phyloP scores from a whole-genome alignment of 2,797 vertebrate genomes.

The Acrossocheilus fasciatus region DNA sequence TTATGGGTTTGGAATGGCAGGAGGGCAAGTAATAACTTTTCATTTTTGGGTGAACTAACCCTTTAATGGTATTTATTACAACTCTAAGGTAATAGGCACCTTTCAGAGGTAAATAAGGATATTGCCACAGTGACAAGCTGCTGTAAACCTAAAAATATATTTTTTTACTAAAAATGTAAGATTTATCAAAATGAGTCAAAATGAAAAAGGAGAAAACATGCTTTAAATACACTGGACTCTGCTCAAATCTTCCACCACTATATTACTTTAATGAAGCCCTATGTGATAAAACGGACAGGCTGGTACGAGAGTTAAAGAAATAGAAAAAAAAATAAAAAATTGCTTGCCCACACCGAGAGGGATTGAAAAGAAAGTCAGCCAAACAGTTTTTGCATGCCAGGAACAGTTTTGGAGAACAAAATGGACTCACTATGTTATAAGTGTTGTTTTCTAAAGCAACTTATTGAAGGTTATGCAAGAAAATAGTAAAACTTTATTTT shows the following conservation, averaged over 20 bases:
- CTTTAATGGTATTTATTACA: neutral
- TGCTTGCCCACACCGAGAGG: constrained; percentile 27
- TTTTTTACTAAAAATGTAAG: neutral
- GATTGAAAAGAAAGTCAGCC: constrained; percentile 39
- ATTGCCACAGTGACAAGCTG: no score
- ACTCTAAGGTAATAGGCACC: neutral
- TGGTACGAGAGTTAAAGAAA: constrained; percentile 35
- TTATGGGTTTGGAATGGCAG: neutral
- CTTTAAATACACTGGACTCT: neutral
- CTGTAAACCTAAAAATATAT: no score
- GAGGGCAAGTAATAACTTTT: neutral
- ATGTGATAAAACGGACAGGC: constrained; percentile 33
- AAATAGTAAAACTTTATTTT: constrained; percentile 7
- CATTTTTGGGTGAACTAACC: neutral
- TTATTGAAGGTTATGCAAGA: constrained; percentile 1
- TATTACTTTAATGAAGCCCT: constrained; percentile 53
- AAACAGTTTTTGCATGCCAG: constrained; percentile 43
- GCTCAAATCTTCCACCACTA: neutral
- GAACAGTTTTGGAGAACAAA: constrained; percentile 38
- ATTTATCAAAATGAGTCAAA: neutral
- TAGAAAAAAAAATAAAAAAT: neutral
- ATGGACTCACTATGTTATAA: constrained; percentile 30
- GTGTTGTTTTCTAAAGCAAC: constrained; percentile 2
- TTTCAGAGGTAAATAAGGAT: neutral
- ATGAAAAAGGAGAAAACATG: neutral